phyloP scores from a whole-genome alignment of 2,797 vertebrate genomes.

The Chrysocyon brachyurus region DNA sequence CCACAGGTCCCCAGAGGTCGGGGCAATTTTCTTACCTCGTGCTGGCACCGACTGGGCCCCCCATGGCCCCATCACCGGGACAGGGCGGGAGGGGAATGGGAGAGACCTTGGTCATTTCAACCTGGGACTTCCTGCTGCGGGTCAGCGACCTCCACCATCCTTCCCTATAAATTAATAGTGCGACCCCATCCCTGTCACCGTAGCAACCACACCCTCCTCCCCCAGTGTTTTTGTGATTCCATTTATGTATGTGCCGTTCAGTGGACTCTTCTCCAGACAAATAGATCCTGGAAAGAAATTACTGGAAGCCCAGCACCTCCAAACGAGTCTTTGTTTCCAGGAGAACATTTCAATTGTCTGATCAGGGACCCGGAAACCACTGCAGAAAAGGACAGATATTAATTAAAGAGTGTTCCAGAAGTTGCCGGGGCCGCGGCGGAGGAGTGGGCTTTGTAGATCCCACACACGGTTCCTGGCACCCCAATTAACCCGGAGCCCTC shows the following conservation, averaged over 20 bases:
- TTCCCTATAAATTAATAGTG: slow-evolving; percentile 35
- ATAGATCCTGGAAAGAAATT: not conserved
- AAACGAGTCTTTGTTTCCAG: not conserved
- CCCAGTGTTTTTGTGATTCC: not conserved
- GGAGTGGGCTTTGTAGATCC: not conserved
- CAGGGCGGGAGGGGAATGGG: fast-evolving
- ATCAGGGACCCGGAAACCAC: not conserved
- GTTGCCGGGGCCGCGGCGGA: fast-evolving
- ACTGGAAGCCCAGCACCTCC: not conserved
- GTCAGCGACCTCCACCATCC: not conserved
- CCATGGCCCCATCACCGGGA: not conserved
- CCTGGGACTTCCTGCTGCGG: not conserved
- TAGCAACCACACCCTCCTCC: slow-evolving; percentile 53
- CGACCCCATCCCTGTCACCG: slow-evolving; percentile 37
- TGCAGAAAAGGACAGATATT: not conserved
- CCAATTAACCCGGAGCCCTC: not conserved
- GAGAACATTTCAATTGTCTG: not conserved
- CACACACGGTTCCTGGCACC: not conserved
- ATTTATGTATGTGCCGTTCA: not conserved
- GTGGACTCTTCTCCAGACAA: slow-evolving; percentile 8
- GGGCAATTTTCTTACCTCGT: not conserved
- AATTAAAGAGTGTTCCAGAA: not conserved
- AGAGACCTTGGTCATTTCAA: not conserved
- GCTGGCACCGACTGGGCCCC: fast-evolving
- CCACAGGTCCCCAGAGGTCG: not conserved